phyloP scores from a whole-genome alignment of 1,140 invertebrate species.

The Cydia fagiglandana region DNA sequence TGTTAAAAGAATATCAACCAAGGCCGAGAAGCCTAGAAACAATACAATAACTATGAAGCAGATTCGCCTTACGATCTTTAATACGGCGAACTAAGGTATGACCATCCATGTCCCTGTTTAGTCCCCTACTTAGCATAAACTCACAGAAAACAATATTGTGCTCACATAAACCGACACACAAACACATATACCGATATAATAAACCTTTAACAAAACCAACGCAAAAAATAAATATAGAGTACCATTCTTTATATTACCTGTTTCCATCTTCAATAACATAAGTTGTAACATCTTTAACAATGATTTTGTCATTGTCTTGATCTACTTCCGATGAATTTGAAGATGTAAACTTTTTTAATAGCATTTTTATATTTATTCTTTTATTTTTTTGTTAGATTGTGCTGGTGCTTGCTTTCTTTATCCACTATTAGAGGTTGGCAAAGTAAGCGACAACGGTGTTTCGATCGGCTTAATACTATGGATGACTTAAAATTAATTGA shows the following conservation, averaged over 20 bases:
- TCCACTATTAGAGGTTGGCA: conserved; percentile 59
- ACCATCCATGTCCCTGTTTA: conserved; percentile 57
- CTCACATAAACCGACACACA: conserved; percentile 63
- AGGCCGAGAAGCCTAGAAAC: conserved; percentile 11
- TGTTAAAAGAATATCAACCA: neutral
- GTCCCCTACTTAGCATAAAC: conserved; percentile 59
- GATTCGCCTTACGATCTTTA: conserved; percentile 24
- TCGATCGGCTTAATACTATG: conserved; percentile 64
- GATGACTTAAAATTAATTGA: conserved; percentile 79
- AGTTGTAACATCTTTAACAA: neutral
- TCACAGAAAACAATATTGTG: conserved; percentile 60
- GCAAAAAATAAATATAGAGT: conserved; percentile 56
- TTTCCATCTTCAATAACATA: neutral
- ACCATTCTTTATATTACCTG: conserved; percentile 39
- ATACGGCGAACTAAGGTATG: conserved; percentile 41
- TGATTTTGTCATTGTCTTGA: neutral
- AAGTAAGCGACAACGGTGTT: conserved; percentile 63
- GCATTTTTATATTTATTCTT: conserved; percentile 45
- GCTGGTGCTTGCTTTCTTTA: conserved; percentile 66
- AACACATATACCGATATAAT: conserved; percentile 55
- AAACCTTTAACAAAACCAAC: conserved; percentile 60
- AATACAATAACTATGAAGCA: conserved; percentile 30
- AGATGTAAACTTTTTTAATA: conserved; percentile 39
- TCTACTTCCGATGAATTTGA: neutral
- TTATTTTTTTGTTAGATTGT: conserved; percentile 59